Conservation (phyloP, 2,888 invertebrate genomes). For the Neoascia interrupta region DNA sequence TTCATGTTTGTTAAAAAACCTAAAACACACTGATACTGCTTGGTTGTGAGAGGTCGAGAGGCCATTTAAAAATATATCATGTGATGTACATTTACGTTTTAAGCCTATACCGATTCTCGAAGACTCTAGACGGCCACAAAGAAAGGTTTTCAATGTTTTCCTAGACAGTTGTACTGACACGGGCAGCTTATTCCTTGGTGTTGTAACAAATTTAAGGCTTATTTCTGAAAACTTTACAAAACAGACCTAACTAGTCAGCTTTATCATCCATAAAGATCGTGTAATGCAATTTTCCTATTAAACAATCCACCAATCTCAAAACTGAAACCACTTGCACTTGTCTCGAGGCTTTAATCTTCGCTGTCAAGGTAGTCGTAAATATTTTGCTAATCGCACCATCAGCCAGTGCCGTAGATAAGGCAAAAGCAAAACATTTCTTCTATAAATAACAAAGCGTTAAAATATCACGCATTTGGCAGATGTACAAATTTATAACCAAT, state of each 20-base stretch:
- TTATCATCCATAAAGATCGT: slow-evolving; percentile 14
- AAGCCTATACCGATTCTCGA: too few species aligned
- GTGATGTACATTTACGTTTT: too few species aligned
- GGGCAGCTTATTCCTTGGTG: too few species aligned
- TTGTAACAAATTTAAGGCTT: too few species aligned
- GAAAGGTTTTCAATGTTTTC: too few species aligned
- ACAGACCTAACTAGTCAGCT: neutral
- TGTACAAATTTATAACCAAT: neutral
- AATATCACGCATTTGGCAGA: neutral
- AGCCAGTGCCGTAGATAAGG: neutral
- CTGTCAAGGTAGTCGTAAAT: slow-evolving; percentile 2
- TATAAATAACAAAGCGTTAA: slow-evolving; percentile 1
- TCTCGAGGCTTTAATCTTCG: neutral
- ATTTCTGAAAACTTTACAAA: neutral
- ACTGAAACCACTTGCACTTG: slow-evolving; percentile 1
- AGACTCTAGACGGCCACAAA: too few species aligned
- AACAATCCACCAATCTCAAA: neutral
- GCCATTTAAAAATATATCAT: too few species aligned
- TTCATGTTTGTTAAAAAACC: too few species aligned
- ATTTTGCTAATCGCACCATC: too few species aligned
- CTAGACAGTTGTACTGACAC: too few species aligned
- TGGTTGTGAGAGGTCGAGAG: too few species aligned
- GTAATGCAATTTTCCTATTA: neutral
- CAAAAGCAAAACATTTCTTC: neutral
- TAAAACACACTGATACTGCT: too few species aligned